These are phyloP conservation scores for Lasius platythorax DNA, from an alignment of 2,888 invertebrate species.

Conservation along the genomic window DNA sequence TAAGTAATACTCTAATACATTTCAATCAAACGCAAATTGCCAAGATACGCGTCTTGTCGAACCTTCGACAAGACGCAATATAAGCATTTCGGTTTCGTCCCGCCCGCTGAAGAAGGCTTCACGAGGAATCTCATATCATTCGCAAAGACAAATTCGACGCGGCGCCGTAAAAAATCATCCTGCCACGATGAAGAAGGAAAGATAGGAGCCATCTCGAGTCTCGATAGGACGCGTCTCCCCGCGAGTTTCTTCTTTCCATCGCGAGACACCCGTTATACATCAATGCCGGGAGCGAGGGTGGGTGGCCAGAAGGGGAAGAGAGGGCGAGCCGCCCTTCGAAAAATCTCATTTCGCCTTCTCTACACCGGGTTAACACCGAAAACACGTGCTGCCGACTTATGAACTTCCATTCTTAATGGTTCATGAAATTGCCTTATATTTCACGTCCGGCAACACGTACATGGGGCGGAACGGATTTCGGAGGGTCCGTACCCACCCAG, in stretches of 20 bases:
- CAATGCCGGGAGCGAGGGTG: conserved; percentile 66
- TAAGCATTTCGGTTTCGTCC: background rate
- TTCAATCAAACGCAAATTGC: background rate
- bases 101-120: background rate
- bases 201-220: conserved; percentile 44
- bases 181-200: conserved; percentile 36
- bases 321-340: conserved; percentile 72
- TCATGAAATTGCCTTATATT: conserved; percentile 83
- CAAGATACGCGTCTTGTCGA: background rate
- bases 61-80: background rate
- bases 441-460: conserved; percentile 77
- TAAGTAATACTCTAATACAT: background rate
- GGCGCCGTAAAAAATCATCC: conserved; percentile 65
- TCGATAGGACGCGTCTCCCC: conserved; percentile 23
- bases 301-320: conserved; percentile 3
- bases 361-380: conserved; percentile 82
- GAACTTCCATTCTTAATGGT: conserved; percentile 83
- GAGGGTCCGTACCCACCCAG: conserved; percentile 52
- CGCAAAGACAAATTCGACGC: conserved; percentile 69
- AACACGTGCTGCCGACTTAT: conserved; percentile 83
- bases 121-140: conserved; percentile 63
- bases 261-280: conserved; percentile 73
- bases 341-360: conserved; percentile 82
- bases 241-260: conserved; percentile 48
- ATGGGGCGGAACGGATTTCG: conserved; percentile 74